Percentiles rank a stretch among this genome's conserved stretches.
Evolutionary conservation across 2,113 vertebrate species (phyloP).

Genomic region (Numida meleagris): DNA sequence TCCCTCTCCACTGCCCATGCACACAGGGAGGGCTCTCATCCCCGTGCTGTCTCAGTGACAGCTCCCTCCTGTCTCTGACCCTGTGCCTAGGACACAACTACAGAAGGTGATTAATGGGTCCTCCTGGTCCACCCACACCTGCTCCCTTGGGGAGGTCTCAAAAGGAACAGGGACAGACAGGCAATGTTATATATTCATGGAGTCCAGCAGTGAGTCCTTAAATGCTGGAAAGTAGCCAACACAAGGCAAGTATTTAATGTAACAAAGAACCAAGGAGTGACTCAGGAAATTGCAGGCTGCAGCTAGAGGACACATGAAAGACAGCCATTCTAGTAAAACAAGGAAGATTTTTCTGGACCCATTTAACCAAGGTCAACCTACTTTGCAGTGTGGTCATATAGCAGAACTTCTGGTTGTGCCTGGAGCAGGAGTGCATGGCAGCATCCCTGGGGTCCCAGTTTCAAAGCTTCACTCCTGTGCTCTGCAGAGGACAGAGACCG

Average conservation of each 20-base stretch:
- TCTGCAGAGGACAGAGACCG: not conserved
- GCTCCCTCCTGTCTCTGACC: rapidly evolving
- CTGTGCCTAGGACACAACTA: not conserved
- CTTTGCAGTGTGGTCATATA: not conserved
- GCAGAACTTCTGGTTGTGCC: not conserved
- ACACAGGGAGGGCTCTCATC: too few species aligned
- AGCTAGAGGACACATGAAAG: constrained; percentile 11
- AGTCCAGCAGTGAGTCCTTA: not conserved
- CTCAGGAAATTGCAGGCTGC: not conserved
- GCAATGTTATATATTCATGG: rapidly evolving
- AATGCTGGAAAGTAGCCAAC: not conserved
- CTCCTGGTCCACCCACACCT: not conserved
- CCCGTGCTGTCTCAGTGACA: not conserved
- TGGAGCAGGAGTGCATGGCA: not conserved
- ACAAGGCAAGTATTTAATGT: not conserved
- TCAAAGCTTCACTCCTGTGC: not conserved
- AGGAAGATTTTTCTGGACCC: constrained; percentile 16
- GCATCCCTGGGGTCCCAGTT: not conserved
- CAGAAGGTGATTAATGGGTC: not conserved
- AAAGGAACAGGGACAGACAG: not conserved
- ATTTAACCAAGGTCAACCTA: constrained; percentile 50
- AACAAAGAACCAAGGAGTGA: not conserved
- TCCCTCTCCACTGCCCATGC: rapidly evolving
- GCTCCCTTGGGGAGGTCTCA: not conserved
- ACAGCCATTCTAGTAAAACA: not conserved